These are phyloP conservation scores for Gymnothorax javanicus DNA, from an alignment of 2,797 vertebrate species.

Conservation along the genomic window DNA sequence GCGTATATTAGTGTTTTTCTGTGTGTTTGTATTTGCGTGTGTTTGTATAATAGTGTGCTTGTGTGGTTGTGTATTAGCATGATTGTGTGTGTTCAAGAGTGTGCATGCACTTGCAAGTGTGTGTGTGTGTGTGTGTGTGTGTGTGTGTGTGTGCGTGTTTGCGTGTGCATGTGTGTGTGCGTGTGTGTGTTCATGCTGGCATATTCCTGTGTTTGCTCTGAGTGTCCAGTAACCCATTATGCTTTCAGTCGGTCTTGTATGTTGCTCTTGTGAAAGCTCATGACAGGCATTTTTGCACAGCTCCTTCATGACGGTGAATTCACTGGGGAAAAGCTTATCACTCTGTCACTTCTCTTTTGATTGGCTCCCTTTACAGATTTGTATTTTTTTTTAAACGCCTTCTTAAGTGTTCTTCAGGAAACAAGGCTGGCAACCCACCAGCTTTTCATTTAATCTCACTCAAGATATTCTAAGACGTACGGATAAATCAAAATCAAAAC, in stretches of 20 bases:
- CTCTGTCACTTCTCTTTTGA: background rate
- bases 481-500: constrained; percentile 15
- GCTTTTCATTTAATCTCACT: constrained; percentile 1
- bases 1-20: too few species aligned
- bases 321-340: background rate
- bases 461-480: background rate
- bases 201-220: background rate
- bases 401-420: background rate
- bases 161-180: background rate
- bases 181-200: background rate
- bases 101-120: background rate
- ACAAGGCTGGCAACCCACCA: background rate
- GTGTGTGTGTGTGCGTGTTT: background rate
- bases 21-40: too few species aligned
- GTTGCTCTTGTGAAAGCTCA: background rate
- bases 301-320: background rate
- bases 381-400: background rate
- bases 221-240: background rate
- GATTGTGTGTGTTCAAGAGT: too few species aligned
- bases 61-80: too few species aligned
- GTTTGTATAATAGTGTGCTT: too few species aligned
- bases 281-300: background rate
- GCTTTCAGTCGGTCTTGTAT: background rate
- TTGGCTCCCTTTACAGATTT: background rate
- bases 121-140: constrained; percentile 9